phyloP scores from a whole-genome alignment of 2,113 vertebrate species.

The Cyanoderma ruficeps region DNA sequence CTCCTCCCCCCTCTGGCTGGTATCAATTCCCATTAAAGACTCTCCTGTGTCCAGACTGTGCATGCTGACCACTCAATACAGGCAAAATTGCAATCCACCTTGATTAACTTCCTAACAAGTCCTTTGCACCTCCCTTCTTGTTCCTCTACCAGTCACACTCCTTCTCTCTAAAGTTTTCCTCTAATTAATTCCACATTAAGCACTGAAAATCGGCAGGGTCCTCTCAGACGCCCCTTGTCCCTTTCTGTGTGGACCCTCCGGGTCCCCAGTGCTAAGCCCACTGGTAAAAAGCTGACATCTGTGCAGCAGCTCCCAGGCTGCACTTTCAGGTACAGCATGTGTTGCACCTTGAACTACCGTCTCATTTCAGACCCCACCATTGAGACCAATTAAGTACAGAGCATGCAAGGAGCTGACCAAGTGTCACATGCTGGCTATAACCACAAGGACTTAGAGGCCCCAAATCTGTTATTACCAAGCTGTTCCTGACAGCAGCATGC shows the following conservation, averaged over 20 bases:
- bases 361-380: slow-evolving; percentile 72
- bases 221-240: slow-evolving; percentile 26
- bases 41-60: neutral
- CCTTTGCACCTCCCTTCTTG: neutral
- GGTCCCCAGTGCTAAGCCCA: slow-evolving; percentile 53
- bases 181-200: slow-evolving; percentile 47
- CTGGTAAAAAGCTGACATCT: slow-evolving; percentile 77
- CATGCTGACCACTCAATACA: slow-evolving; percentile 1
- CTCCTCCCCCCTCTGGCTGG: slow-evolving; percentile 13
- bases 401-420: slow-evolving; percentile 62
- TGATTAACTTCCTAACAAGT: slow-evolving; percentile 27
- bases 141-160: neutral
- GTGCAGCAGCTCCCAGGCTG: slow-evolving; percentile 71
- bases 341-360: slow-evolving; percentile 76
- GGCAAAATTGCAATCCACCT: neutral
- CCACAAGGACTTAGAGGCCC: slow-evolving; percentile 79
- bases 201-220: neutral
- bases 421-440: slow-evolving; percentile 71
- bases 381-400: slow-evolving; percentile 78
- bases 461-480: slow-evolving; percentile 84
- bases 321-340: slow-evolving; percentile 80
- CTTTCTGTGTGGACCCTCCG: slow-evolving; percentile 30
- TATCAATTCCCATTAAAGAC: slow-evolving; percentile 22
- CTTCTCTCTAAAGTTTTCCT: neutral
- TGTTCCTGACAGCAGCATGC: slow-evolving; percentile 81